phyloP scores from a whole-genome alignment of 2,113 vertebrate genomes.

The Nicator chloris region DNA sequence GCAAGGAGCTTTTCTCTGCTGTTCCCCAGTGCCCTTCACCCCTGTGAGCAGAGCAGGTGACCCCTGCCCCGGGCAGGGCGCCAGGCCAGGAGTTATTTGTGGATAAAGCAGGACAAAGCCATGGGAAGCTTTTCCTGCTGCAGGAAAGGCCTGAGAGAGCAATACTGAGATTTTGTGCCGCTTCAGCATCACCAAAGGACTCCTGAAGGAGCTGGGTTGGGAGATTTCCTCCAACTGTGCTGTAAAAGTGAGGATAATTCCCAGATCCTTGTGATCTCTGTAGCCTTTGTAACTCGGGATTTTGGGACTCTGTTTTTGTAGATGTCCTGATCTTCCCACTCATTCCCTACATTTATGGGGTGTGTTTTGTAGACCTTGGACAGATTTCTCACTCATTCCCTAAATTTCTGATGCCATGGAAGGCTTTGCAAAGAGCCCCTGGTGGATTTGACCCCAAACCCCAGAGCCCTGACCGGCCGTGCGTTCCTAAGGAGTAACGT shows the following conservation, averaged over 20 bases:
- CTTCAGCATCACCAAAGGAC: not conserved
- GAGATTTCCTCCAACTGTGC: not conserved
- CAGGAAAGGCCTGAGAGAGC: not conserved
- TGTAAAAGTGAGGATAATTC: not conserved
- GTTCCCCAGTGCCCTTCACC: not conserved
- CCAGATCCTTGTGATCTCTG: not conserved
- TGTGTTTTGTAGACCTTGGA: not conserved
- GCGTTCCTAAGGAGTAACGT: fast-evolving
- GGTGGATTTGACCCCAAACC: not conserved
- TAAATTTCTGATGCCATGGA: fast-evolving
- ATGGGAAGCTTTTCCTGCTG: not conserved
- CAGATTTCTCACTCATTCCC: not conserved
- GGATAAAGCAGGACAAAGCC: not conserved
- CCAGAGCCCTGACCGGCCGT: not conserved
- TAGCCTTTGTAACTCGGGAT: not conserved
- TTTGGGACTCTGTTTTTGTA: no score
- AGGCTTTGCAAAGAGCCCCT: not conserved
- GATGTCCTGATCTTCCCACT: not conserved
- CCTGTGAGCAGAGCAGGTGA: not conserved
- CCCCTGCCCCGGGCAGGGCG: not conserved
- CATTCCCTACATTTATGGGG: not conserved
- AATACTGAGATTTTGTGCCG: not conserved
- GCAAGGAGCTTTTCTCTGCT: not conserved
- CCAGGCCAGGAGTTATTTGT: not conserved
- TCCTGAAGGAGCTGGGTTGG: not conserved